Evolutionary conservation across 2,797 vertebrate genomes (phyloP), one percentile per base, ranked within the genome.

Genomic region (Serranus cabrilla): DNA sequence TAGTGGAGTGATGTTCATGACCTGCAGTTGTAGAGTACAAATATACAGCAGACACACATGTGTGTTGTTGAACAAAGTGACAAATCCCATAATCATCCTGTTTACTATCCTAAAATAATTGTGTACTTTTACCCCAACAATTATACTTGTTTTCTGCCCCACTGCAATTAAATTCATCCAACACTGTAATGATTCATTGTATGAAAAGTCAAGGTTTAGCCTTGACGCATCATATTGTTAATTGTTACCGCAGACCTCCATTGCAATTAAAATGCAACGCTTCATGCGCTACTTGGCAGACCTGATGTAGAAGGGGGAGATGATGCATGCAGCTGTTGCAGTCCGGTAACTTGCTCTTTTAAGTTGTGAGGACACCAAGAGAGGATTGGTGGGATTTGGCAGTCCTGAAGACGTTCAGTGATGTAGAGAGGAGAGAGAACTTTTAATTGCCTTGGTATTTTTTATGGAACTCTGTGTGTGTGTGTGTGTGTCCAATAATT

Each of bases 381-480:
- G 8, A 62, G 34, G 46, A 55, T 61, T 77, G 68, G 77, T 80
- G 55, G 66, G 66, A 74, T 74, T 60, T 67, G 66, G 57, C 52
- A 72, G 42, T 51, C 56, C 59, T 61, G 51, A 21, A 7, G 54
- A 71, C 16, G 2, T 66, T 76, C 57, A 54, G 34, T 46, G 46
- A 76, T 76, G 59, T 65, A 78, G 47, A 75, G 54, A 74, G 46
- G 12, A 60, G 42, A 69, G 27, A 61, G 11, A 63, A 70, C 42
- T 47, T 75, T 69, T 65, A 75, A 75, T 76, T 80, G 63, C 75
- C 64, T 65, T 34, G 11, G 18, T 65, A 20, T 69, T 78, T 68
- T 74, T 57, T n/a, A 47, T 37, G 40, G 25, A 43, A 12, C 14
- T 34, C 8, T 55, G 25, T 43, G 34, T 64, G 20, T 52, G 20